Conservation (phyloP, 1,140 invertebrate species). For the Aricia agestis region DNA sequence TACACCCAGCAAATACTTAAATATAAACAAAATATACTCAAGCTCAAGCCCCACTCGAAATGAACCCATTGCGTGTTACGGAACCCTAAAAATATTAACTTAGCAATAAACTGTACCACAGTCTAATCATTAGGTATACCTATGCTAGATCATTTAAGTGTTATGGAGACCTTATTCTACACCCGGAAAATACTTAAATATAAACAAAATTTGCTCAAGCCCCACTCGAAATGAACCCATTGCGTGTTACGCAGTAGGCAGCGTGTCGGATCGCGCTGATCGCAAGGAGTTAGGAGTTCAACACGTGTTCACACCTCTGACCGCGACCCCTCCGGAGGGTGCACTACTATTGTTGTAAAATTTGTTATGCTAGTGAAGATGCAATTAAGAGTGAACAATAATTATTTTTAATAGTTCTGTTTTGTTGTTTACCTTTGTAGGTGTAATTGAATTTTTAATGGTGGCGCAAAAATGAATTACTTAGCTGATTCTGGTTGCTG, state of each 20-base stretch:
- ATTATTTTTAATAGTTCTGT: slow-evolving; percentile 16
- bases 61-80: too few relatives aligned
- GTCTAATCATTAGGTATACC: too few relatives aligned
- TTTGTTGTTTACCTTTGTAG: background rate
- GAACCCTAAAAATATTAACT: too few relatives aligned
- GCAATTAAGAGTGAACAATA: slow-evolving; percentile 31
- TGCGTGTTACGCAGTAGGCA: slow-evolving; percentile 49
- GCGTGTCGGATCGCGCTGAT: slow-evolving; percentile 59
- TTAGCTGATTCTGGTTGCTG: too few relatives aligned
- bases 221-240: slow-evolving; percentile 31
- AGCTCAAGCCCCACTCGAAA: background rate
- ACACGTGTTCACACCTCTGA: slow-evolving; percentile 70
- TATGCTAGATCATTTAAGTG: too few relatives aligned
- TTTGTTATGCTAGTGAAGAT: slow-evolving; percentile 51
- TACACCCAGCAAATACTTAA: background rate
- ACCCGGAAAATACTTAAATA: background rate
- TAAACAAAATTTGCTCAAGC: background rate
- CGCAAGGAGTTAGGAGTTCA: slow-evolving; percentile 54
- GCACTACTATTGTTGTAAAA: slow-evolving; percentile 51
- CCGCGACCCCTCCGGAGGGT: slow-evolving; percentile 30
- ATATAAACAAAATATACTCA: background rate
- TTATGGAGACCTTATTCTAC: background rate
- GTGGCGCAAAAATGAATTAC: background rate
- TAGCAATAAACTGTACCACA: too few relatives aligned
- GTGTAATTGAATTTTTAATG: background rate